Conservation (phyloP, 2,113 vertebrate species). For the Mandrillus leucophaeus region DNA sequence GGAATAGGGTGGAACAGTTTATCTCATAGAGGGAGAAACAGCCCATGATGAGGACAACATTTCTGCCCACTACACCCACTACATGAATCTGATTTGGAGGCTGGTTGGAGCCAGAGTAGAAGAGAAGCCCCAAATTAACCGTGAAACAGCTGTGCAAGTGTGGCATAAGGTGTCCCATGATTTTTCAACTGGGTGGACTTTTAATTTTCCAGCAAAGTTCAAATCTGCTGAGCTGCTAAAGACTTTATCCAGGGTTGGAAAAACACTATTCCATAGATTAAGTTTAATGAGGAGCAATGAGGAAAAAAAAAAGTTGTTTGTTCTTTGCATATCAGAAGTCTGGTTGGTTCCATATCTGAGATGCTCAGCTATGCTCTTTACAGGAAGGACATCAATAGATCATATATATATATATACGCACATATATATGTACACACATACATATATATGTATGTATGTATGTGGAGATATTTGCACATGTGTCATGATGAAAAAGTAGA, state of each 20-base stretch:
- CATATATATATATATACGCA: accelerated
- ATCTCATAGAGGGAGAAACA: neutral
- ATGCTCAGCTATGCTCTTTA: neutral
- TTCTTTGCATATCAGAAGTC: neutral
- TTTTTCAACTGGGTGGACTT: neutral
- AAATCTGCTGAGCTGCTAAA: neutral
- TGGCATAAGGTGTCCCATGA: neutral
- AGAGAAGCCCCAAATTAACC: neutral
- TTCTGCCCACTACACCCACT: neutral
- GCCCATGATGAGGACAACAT: neutral
- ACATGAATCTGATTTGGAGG: neutral
- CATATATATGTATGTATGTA: too few relatives aligned
- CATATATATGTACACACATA: too few relatives aligned
- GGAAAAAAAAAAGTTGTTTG: neutral
- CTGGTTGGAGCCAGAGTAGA: neutral
- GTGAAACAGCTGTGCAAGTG: neutral
- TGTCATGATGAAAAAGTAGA: neutral
- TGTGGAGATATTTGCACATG: accelerated
- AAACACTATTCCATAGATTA: neutral
- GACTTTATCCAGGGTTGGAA: neutral
- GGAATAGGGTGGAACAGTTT: neutral
- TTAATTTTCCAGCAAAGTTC: neutral
- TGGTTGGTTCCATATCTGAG: neutral
- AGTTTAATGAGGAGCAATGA: neutral
- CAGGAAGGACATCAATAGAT: neutral